Base-by-base conservation (phyloP, 2,888 invertebrate species). In the Andrena flavipes region DNA sequence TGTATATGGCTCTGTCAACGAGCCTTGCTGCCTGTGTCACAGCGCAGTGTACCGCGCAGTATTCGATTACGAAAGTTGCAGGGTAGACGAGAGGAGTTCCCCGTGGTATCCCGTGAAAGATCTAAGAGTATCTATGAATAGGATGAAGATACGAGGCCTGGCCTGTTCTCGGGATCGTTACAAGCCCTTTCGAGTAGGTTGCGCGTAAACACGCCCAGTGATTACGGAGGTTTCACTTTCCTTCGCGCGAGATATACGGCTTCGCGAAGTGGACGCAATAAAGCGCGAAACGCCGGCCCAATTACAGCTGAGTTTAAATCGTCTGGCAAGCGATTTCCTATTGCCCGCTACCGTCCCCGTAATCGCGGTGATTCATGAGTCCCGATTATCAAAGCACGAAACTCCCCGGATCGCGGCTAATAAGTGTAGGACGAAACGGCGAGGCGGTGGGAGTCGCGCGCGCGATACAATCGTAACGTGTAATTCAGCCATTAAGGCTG, bases 401-500 rank as follows among this genome's bases (percentile, higher is more conserved):
- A 78, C 49, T 8, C 48, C 26, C 65, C 48, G 76, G 42, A 42
- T 42, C n/a, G 29, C 8, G 16, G 64, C 33, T 64, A 81, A 63
- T 80, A 75, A 81, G 65, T 67, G 68, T 51, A 42, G 42, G 42
- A 42, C 42, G 42, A 42, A 42, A 79, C 67, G 80, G 72, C 72
- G 74, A 51, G 78, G 13, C 42, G 74, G 51, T 10, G 70, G 48
- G 33, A 70, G 49, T 68, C 54, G 51, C 56, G 30, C 56, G 30
- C 49, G 76, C 65, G 77, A 82, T 78, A 75, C 74, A 84, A 84
- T 77, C 82, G 73, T 75, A 85, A 85, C 75, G 71, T 84, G 80
- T 87, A 87, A 87, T 87, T 86, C 84, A 77, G 76, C 82, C 69
- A 84, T 87, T 87, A 87, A 84, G 65, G 49, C 77, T 85, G 87